phyloP scores from a whole-genome alignment of 2,888 invertebrate genomes.

The Sesia apiformis region DNA sequence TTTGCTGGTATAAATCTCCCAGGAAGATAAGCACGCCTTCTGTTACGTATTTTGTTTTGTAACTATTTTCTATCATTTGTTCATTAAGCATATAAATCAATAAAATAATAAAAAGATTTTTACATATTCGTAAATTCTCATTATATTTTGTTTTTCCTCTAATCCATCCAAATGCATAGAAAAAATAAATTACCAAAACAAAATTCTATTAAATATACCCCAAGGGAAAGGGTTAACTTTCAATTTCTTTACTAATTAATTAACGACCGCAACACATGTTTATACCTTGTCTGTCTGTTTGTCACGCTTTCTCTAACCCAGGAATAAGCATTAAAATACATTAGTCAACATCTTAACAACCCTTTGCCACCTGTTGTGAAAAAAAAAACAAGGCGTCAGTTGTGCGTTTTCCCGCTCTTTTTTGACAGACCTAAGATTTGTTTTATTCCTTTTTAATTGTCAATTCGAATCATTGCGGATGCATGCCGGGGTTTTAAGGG shows the following conservation, averaged over 20 bases:
- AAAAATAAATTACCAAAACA: background rate
- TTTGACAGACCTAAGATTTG: slow-evolving; percentile 56
- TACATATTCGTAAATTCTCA: no score
- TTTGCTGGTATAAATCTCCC: no score
- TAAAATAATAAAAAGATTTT: no score
- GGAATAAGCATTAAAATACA: slow-evolving; percentile 39
- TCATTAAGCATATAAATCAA: no score
- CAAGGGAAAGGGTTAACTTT: slow-evolving; percentile 51
- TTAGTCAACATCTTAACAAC: slow-evolving; percentile 40
- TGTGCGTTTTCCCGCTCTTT: slow-evolving; percentile 50
- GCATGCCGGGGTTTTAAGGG: slow-evolving; percentile 39
- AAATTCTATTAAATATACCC: background rate
- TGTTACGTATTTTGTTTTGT: no score
- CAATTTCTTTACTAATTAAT: slow-evolving; percentile 67
- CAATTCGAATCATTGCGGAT: slow-evolving; percentile 37
- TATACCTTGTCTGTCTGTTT: slow-evolving; percentile 42
- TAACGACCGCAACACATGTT: slow-evolving; percentile 67
- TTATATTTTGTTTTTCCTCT: no score
- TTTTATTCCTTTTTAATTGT: slow-evolving; percentile 75
- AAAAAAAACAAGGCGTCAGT: slow-evolving; percentile 50
- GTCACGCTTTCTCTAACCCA: slow-evolving; percentile 64
- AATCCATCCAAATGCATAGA: background rate
- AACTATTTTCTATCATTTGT: no score
- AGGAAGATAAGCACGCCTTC: no score
- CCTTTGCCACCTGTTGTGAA: slow-evolving; percentile 58